phyloP scores from a whole-genome alignment of 2,113 vertebrate species.

The Polypterus senegalus region DNA sequence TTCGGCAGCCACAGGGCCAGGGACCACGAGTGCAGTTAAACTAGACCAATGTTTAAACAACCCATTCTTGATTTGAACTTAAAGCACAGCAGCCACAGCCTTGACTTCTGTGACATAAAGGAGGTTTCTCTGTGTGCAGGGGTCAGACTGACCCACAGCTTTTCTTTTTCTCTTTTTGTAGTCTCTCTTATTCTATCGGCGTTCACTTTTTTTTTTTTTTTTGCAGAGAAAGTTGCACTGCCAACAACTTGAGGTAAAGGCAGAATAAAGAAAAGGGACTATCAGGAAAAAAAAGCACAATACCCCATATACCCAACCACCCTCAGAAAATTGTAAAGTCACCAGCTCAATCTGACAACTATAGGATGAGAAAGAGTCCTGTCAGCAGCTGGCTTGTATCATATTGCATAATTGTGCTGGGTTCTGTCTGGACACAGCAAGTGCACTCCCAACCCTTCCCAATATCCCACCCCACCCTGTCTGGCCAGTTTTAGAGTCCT shows the following conservation, averaged over 20 bases:
- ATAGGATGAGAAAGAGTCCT: conserved; percentile 33
- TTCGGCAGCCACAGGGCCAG: no score
- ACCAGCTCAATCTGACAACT: conserved; percentile 17
- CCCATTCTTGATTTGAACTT: not conserved
- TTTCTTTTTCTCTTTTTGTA: conserved; percentile 11
- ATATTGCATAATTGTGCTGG: conserved; percentile 97
- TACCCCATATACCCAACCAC: not conserved
- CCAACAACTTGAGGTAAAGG: conserved; percentile 74
- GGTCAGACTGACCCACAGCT: not conserved
- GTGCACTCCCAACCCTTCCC: conserved; percentile 24
- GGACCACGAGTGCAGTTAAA: no score
- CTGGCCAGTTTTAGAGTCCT: conserved; percentile 15
- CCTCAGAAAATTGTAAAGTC: conserved; percentile 4
- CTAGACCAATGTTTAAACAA: no score
- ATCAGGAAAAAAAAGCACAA: conserved; percentile 19
- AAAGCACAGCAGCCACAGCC: not conserved
- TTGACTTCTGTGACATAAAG: not conserved
- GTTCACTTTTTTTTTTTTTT: conserved; percentile 29
- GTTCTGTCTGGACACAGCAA: conserved; percentile 56
- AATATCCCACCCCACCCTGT: no score
- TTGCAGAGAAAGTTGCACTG: conserved; percentile 72
- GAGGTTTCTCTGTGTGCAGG: not conserved
- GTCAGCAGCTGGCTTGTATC: conserved; percentile 89
- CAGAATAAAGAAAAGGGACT: conserved; percentile 55
- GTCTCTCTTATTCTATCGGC: no score